Percentiles rank a stretch among this genome's conserved stretches.
Evolutionary conservation across 2,113 vertebrate species (phyloP).

Genomic region (Neotoma lepida): DNA sequence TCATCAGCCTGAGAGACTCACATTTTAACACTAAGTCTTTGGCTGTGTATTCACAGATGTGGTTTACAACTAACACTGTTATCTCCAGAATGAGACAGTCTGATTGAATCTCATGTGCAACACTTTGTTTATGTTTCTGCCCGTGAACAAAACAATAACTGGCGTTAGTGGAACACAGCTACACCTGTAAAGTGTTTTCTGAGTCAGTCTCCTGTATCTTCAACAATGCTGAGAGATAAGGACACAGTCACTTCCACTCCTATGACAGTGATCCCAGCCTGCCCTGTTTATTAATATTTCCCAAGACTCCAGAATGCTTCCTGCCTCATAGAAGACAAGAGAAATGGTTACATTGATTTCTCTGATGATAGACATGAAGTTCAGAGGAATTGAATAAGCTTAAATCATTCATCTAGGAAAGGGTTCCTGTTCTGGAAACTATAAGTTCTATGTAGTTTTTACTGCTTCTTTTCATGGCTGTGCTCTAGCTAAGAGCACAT

Average conservation of each 20-base stretch:
- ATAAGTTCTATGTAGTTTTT: not conserved
- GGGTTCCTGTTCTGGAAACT: not conserved
- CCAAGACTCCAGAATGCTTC: not conserved
- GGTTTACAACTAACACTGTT: not conserved
- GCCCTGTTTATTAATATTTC: constrained; percentile 13
- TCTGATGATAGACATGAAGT: not conserved
- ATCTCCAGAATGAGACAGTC: not conserved
- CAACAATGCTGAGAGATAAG: not conserved
- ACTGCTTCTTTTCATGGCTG: not conserved
- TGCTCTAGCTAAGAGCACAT: not conserved
- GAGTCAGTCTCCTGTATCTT: not conserved
- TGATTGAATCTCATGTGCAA: not conserved
- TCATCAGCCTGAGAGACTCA: not conserved
- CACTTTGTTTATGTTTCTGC: not conserved
- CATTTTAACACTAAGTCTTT: not conserved
- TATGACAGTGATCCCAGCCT: not conserved
- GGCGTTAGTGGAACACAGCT: not conserved
- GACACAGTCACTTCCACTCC: not conserved
- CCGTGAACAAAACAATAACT: not conserved
- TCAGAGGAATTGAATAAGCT: not conserved
- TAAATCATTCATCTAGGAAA: constrained; percentile 25
- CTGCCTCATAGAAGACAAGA: not conserved
- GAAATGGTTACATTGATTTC: not conserved
- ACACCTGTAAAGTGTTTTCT: not conserved
- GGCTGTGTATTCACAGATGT: not conserved